These are phyloP conservation scores for Gymnocypris eckloni DNA, from an alignment of 2,797 vertebrate species.

Conservation along the genomic window DNA sequence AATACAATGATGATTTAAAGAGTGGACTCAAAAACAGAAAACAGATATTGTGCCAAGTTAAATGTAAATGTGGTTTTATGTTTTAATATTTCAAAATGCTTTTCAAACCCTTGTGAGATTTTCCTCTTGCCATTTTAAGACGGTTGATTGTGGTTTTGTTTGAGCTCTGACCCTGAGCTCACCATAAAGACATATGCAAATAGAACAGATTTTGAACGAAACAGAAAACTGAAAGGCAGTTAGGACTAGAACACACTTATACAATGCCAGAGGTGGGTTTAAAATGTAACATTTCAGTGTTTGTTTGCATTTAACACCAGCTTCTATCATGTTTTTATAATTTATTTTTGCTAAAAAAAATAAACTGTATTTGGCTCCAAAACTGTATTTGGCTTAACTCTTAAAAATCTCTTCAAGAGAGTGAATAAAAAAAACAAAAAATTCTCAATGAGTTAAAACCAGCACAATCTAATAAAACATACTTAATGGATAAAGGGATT, in stretches of 20 bases:
- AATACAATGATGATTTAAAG: slow-evolving; percentile 8
- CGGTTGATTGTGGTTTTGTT: slow-evolving; percentile 12
- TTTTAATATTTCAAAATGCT: slow-evolving; percentile 25
- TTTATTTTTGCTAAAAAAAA: not conserved
- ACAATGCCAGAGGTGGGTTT: not conserved
- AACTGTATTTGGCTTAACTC: no score
- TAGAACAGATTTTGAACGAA: slow-evolving; percentile 17
- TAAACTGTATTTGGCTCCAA: no score
- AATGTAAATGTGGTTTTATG: not conserved
- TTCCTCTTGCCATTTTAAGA: slow-evolving; percentile 16
- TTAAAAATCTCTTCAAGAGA: no score
- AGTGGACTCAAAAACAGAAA: not conserved
- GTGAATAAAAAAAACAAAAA: no score
- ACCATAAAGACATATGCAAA: slow-evolving; percentile 2
- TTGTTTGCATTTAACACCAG: no score
- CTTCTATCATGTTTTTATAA: no score
- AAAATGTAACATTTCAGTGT: not conserved
- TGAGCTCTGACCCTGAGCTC: slow-evolving; percentile 13
- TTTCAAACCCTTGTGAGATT: slow-evolving; percentile 37
- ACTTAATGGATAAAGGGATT: no score
- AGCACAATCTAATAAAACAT: no score
- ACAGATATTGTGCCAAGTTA: not conserved
- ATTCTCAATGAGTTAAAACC: no score
- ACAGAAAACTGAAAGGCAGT: slow-evolving; percentile 32
- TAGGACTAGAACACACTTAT: not conserved